A percentile compares a stretch with the other conserved stretches of the same genome.
Evolutionary conservation across 1,140 invertebrate species (phyloP).

Genomic region (Cryptotermes secundus): DNA sequence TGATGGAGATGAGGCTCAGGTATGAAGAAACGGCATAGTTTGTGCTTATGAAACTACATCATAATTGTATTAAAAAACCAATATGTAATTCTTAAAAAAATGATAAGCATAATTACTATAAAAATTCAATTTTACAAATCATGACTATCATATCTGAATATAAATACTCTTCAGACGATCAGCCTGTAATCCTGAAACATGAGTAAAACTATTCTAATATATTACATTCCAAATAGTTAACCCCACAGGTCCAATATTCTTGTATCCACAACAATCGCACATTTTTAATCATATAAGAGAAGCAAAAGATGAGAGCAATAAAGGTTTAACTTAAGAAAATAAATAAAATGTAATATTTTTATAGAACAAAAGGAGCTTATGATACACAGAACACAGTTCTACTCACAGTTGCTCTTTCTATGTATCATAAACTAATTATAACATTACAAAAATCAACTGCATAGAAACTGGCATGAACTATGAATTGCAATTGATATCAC

Average conservation of each 20-base stretch:
- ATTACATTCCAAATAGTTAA: background rate
- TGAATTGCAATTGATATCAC: background rate
- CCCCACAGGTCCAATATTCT: background rate
- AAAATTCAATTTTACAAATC: conserved; percentile 13
- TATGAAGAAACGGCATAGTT: background rate
- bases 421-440: background rate
- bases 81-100: conserved; percentile 18
- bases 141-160: background rate
- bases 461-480: background rate
- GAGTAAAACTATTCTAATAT: background rate
- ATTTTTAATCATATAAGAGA: background rate
- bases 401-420: background rate
- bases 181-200: background rate
- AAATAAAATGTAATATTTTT: background rate
- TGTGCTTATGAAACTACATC: background rate
- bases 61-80: background rate
- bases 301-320: background rate
- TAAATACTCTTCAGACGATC: background rate
- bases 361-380: background rate
- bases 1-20: background rate
- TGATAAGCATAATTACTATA: background rate
- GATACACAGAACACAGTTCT: background rate
- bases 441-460: background rate
- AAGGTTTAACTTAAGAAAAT: background rate
- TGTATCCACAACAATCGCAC: background rate